Percentiles rank a stretch among this genome's conserved stretches.
Conservation (phyloP, 2,113 vertebrate species). For the Phasianus colchicus region DNA sequence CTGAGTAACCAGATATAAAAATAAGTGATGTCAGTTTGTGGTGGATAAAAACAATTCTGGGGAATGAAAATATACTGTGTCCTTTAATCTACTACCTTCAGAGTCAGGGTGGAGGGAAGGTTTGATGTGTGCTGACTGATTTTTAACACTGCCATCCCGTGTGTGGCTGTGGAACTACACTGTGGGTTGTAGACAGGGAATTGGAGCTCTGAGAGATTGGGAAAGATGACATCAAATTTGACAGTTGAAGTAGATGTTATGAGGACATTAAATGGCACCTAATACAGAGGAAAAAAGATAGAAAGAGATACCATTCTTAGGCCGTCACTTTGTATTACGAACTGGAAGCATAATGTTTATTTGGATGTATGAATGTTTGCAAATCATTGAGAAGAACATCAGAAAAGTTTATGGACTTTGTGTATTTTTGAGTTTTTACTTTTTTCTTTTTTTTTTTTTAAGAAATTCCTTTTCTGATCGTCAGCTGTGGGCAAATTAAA, state of each 20-base stretch:
- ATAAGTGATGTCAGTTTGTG: slow-evolving; percentile 10
- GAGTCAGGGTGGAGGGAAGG: background rate
- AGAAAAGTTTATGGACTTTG: background rate
- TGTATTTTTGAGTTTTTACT: background rate
- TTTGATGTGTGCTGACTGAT: background rate
- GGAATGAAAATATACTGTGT: background rate
- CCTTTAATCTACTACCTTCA: background rate
- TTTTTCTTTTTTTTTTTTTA: no score
- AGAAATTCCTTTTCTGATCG: background rate
- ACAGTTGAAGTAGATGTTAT: background rate
- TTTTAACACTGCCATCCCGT: slow-evolving; percentile 69
- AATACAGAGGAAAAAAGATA: background rate
- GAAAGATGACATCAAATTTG: background rate
- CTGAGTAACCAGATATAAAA: slow-evolving; percentile 2
- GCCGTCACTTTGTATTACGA: background rate
- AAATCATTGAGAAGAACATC: background rate
- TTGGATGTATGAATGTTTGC: background rate
- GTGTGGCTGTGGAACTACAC: slow-evolving; percentile 37
- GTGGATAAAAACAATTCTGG: background rate
- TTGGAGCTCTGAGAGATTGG: background rate
- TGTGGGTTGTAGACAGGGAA: background rate
- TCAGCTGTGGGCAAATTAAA: background rate
- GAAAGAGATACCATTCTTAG: background rate
- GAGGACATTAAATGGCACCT: background rate
- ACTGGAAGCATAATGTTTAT: background rate